Base-by-base conservation (phyloP, 2,888 invertebrate genomes). In the Cheilosia scutellata region DNA sequence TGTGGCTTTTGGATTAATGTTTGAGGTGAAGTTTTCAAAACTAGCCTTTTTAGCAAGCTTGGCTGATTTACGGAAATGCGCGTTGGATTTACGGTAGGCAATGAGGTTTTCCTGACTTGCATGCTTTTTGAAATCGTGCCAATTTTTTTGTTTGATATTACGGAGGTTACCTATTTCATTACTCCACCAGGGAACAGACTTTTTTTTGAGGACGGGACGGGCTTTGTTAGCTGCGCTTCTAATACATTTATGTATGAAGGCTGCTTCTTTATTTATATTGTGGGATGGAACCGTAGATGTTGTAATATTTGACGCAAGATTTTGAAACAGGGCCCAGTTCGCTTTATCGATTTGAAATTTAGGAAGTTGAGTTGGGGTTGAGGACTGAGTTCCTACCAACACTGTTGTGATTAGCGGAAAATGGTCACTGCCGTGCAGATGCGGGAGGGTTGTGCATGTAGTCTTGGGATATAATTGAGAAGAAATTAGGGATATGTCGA, bases 401-500 rank as follows among this genome's bases (percentile, higher is more conserved):
- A 58, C 13, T 20, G 16, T 40, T 25, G 40, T 58, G 13, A 58
- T 20, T 5, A 49, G 40, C 2, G 70, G 70, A 44, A 58, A 71
- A 20, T 58, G 58, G 71, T 58, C 77, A 51, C 78, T 70, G 25
- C 78, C 70, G 33, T 84, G 57, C 9, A 75, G 13, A 5, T 80
- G 62, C 16, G 74, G 53, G 7, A 83, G 25, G 5, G 71, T 68
- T 29, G 76, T 16, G 62, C 86, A 82, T 4, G 78, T 31, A 2
- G 66, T 49, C n/a, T 49, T 13, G 11, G 47, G 42, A n/a, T 62
- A 25, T 16, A 88, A 29, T 4, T 51, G 20, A 4, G 78, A 37
- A 6, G 80, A 83, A 20, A 74, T 68, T 16, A 70, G 62, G 2
- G 83, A 80, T 13, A 87, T 20, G 16, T 87, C 71, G 4, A 87